A percentile compares a stretch with the other conserved stretches of the same genome.
Conservation (phyloP, 2,797 vertebrate genomes). For the Perodicticus potto region DNA sequence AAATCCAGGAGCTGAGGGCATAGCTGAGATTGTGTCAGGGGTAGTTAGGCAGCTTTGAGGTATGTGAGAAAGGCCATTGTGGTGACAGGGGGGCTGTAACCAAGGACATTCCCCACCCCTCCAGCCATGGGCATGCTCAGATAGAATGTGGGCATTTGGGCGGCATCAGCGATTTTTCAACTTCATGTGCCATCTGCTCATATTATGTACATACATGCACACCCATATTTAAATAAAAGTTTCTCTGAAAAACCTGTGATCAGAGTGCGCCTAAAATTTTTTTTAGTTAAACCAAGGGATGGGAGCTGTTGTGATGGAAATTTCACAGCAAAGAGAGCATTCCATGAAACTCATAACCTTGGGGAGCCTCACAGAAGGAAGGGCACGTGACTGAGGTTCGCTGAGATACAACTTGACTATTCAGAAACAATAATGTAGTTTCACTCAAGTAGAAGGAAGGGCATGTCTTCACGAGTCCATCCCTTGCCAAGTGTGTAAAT, state of each 20-base stretch:
- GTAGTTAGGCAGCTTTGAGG: neutral
- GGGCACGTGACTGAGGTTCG: neutral
- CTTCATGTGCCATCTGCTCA: neutral
- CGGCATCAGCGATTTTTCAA: neutral
- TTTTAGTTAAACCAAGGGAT: neutral
- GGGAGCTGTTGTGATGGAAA: neutral
- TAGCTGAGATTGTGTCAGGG: neutral
- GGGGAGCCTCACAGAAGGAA: neutral
- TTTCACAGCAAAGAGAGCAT: neutral
- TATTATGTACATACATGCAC: neutral
- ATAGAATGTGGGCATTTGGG: neutral
- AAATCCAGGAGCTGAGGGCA: neutral
- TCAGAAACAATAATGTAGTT: slow-evolving; percentile 20
- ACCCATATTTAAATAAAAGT: neutral
- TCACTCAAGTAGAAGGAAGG: neutral
- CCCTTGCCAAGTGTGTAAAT: slow-evolving; percentile 19
- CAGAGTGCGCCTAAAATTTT: neutral
- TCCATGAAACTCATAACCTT: neutral
- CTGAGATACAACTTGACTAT: neutral
- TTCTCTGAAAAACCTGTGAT: slow-evolving; percentile 29
- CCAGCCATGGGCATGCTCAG: neutral
- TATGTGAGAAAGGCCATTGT: neutral
- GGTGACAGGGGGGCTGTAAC: too few relatives aligned
- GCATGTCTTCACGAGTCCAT: neutral
- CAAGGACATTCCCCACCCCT: neutral